A percentile compares a stretch with the other conserved stretches of the same genome.
Conservation (phyloP, 2,888 invertebrate species). For the Drosophila atripex region DNA sequence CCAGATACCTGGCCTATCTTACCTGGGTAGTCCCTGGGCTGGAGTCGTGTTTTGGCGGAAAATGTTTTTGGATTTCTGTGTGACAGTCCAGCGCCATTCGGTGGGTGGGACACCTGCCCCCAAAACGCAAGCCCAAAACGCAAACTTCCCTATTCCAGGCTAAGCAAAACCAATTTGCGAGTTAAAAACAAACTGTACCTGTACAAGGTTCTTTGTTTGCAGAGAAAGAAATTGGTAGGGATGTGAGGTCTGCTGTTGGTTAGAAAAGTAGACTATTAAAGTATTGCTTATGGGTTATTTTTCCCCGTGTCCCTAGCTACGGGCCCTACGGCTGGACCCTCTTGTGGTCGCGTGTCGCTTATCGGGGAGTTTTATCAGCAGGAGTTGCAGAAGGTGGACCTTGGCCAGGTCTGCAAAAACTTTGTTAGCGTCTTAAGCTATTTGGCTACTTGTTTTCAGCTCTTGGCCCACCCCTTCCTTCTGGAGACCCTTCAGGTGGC, state of each 20-base stretch:
- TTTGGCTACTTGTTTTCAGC: slow-evolving; percentile 75
- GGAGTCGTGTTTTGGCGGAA: slow-evolving; percentile 61
- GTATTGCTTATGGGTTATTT: slow-evolving; percentile 19
- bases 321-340: slow-evolving; percentile 35
- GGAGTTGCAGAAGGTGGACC: slow-evolving; percentile 15
- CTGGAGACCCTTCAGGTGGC: slow-evolving; percentile 42
- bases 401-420: slow-evolving; percentile 38
- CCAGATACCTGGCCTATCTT: slow-evolving; percentile 27
- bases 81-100: slow-evolving; percentile 58
- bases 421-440: slow-evolving; percentile 76
- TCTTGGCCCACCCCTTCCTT: slow-evolving; percentile 34
- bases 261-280: neutral
- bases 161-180: slow-evolving; percentile 74
- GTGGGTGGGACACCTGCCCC: slow-evolving; percentile 35
- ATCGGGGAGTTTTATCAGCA: slow-evolving; percentile 67
- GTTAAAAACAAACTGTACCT: slow-evolving; percentile 72
- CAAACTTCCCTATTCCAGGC: slow-evolving; percentile 27
- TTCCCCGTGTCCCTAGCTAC: slow-evolving; percentile 26
- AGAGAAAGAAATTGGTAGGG: neutral
- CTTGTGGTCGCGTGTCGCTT: slow-evolving; percentile 75
- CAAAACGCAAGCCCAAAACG: slow-evolving; percentile 1
- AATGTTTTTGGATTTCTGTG: slow-evolving; percentile 57
- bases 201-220: slow-evolving; percentile 19
- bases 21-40: slow-evolving; percentile 29
- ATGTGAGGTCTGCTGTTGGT: slow-evolving; percentile 13